phyloP scores from a whole-genome alignment of 64 coral and sea anemone species.

The Pocillopora damicornis region DNA sequence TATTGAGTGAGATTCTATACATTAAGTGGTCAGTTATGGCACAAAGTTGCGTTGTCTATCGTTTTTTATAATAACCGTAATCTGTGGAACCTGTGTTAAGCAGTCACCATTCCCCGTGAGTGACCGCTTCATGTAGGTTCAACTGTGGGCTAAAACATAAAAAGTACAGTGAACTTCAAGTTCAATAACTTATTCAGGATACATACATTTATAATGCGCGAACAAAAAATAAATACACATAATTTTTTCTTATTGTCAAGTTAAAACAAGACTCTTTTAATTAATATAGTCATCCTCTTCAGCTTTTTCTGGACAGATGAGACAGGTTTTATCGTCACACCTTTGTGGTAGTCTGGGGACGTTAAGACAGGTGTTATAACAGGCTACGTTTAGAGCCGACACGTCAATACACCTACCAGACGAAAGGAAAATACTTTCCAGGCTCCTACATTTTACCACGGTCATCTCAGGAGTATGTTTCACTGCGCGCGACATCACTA shows the following conservation, averaged over 20 bases:
- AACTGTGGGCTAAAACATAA: not conserved
- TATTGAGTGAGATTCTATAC: too few relatives aligned
- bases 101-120: too few relatives aligned
- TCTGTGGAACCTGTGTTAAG: too few relatives aligned
- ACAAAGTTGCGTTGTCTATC: too few relatives aligned
- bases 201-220: not conserved
- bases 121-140: too few relatives aligned
- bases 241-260: not conserved
- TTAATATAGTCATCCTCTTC: not conserved
- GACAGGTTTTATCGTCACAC: not conserved
- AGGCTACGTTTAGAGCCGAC: not conserved
- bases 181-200: not conserved
- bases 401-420: not conserved
- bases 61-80: too few relatives aligned
- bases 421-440: not conserved
- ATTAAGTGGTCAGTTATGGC: too few relatives aligned
- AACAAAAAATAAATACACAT: not conserved
- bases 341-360: constrained; percentile 15
- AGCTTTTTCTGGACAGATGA: not conserved
- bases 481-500: not conserved
- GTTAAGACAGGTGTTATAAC: not conserved
- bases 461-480: not conserved
- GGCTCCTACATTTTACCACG: constrained; percentile 2
- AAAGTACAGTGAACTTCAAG: not conserved
- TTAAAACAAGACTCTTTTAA: not conserved